Evolutionary conservation across 1,140 invertebrate genomes (phyloP).

Genomic region (Aradophagus sp.): DNA sequence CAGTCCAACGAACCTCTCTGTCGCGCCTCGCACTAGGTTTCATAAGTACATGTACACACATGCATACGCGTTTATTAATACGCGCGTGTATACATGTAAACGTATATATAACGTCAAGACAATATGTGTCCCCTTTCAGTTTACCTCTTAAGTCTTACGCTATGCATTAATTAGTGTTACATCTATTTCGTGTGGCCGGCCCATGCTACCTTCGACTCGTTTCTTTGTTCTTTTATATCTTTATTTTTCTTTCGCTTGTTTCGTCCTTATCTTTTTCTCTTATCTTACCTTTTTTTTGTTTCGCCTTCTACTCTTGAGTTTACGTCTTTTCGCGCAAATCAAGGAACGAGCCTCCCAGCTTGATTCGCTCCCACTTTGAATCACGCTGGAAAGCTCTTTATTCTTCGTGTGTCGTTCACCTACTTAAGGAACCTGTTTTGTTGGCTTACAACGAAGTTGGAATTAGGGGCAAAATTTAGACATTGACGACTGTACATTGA

Average conservation of each 20-base stretch:
- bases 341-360: no score
- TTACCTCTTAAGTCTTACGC: constrained; percentile 63
- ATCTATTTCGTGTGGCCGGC: constrained; percentile 73
- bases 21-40: constrained; percentile 45
- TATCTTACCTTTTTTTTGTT: no score
- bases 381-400: background rate
- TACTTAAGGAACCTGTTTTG: constrained; percentile 17
- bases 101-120: constrained; percentile 62
- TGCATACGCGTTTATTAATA: constrained; percentile 1
- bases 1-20: constrained; percentile 70
- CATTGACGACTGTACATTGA: no score
- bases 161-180: constrained; percentile 73
- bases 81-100: constrained; percentile 5
- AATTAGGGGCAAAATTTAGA: no score
- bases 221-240: no score
- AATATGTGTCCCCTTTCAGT: constrained; percentile 61
- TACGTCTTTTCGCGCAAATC: no score
- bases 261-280: no score
- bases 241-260: no score
- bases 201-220: constrained; percentile 67
- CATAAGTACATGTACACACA: constrained; percentile 20
- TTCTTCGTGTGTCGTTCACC: background rate
- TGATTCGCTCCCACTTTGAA: constrained; percentile 11
- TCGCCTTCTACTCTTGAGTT: no score
- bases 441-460: no score